Evolutionary conservation across 2,113 vertebrate species (phyloP).

Genomic region (Setophaga coronata): DNA sequence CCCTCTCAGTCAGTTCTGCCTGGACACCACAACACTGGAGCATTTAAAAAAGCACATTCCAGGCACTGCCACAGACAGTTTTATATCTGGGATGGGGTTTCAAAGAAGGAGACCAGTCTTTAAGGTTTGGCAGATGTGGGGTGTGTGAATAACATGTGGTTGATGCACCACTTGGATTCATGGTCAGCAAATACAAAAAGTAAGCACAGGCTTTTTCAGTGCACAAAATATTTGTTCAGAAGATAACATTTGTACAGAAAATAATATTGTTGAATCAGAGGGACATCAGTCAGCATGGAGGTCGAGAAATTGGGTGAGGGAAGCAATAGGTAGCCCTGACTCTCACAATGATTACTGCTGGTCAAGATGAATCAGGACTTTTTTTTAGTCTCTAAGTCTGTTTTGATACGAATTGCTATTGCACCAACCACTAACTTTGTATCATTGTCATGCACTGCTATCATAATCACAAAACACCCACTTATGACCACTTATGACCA

Average conservation of each 20-base stretch:
- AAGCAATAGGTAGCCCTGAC: neutral
- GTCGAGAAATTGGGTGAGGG: neutral
- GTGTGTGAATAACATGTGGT: neutral
- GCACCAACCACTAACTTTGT: neutral
- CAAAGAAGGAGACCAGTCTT: fast-evolving
- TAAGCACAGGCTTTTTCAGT: neutral
- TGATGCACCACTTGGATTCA: neutral
- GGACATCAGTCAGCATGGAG: neutral
- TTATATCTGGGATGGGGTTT: neutral
- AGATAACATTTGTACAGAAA: neutral
- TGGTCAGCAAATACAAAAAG: neutral
- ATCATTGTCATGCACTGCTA: neutral
- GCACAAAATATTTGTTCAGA: neutral
- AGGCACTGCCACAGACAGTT: neutral
- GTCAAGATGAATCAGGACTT: neutral
- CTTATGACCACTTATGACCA: conserved; percentile 5
- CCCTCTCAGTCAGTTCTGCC: neutral
- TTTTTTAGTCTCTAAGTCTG: neutral
- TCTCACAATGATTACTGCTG: neutral
- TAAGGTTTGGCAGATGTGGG: neutral
- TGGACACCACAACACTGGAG: neutral
- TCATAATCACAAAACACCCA: conserved; percentile 13
- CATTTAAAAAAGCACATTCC: neutral
- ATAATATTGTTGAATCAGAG: neutral
- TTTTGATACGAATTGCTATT: neutral